These are phyloP conservation scores for Solenodon paradoxus DNA, from an alignment of 2,113 vertebrate genomes.

Conservation along the genomic window DNA sequence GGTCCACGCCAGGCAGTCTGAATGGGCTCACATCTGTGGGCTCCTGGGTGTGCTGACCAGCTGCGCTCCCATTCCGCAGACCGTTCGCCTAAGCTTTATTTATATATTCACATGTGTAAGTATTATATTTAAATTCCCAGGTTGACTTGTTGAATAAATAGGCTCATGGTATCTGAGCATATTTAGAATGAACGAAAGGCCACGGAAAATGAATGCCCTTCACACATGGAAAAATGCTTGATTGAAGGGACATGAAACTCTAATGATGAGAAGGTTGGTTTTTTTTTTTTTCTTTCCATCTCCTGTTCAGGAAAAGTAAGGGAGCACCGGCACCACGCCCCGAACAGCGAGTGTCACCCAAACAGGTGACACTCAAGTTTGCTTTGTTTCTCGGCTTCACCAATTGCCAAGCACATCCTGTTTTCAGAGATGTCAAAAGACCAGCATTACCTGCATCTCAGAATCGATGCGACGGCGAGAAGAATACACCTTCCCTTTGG, in stretches of 20 bases:
- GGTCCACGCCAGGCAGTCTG: not conserved
- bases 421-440: conserved; percentile 31
- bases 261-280: not conserved
- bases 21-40: not conserved
- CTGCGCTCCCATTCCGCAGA: not conserved
- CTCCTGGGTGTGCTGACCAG: not conserved
- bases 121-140: not conserved
- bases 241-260: not conserved
- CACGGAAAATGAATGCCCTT: not conserved
- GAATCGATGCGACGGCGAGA: not conserved
- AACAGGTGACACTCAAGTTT: not conserved
- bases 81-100: not conserved
- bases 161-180: not conserved
- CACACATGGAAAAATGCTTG: not conserved
- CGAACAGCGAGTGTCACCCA: not conserved
- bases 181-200: not conserved
- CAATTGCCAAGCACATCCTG: not conserved
- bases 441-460: not conserved
- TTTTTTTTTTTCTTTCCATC: not conserved
- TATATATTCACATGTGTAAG: not conserved
- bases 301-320: not conserved
- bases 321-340: not conserved
- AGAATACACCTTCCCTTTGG: not conserved
- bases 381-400: not conserved
- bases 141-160: not conserved